Percentiles rank a stretch among this genome's conserved stretches.
Evolutionary conservation across 2,113 vertebrate genomes (phyloP).

Genomic region (Bos indicus): DNA sequence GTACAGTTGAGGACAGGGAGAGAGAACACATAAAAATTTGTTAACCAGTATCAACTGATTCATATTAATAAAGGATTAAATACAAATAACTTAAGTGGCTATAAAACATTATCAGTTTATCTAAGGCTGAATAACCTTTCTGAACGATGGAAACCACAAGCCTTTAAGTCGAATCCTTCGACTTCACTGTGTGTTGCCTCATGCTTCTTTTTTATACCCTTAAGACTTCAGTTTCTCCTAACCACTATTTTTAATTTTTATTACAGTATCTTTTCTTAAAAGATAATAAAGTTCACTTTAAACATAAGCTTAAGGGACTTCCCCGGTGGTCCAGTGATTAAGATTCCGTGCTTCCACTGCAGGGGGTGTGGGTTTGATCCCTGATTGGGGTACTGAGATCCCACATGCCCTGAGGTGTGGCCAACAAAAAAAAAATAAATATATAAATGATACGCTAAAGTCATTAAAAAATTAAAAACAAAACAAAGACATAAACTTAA

Average conservation of each 20-base stretch:
- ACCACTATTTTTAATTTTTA: neutral
- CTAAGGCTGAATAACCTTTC: neutral
- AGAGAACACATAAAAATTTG: neutral
- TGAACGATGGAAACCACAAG: neutral
- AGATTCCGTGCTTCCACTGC: neutral
- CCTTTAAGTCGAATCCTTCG: neutral
- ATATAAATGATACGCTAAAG: neutral
- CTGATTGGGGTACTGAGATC: neutral
- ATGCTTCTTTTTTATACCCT: neutral
- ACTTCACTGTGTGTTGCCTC: neutral
- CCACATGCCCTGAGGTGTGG: neutral
- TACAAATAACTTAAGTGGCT: neutral
- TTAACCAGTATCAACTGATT: neutral
- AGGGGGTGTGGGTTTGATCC: neutral
- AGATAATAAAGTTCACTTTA: neutral
- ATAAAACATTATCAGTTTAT: neutral
- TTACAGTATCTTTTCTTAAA: neutral
- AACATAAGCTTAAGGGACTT: neutral
- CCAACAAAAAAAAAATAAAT: neutral
- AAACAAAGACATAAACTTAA: neutral
- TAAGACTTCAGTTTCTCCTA: slow-evolving; percentile 1
- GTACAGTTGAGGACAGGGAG: neutral
- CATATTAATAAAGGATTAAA: neutral
- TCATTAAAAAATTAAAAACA: neutral
- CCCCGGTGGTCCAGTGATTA: neutral